A percentile compares a stretch with the other conserved stretches of the same genome.
phyloP scores from a whole-genome alignment of 2,113 vertebrate genomes.

The Anarhynchus alexandrinus region DNA sequence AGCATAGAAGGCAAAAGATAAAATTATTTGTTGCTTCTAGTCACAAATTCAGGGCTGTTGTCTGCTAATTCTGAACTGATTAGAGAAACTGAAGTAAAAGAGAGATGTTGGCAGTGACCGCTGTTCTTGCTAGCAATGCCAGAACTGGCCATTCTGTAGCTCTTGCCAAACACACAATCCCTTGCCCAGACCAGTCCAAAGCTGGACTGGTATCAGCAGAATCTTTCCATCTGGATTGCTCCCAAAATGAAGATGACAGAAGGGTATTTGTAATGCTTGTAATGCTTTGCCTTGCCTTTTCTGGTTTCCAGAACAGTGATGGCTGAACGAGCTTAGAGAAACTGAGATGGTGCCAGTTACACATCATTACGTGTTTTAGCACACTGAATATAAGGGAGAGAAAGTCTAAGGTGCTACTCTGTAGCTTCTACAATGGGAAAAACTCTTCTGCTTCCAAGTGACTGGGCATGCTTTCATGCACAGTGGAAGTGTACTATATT shows the following conservation, averaged over 20 bases:
- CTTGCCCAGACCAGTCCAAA: neutral
- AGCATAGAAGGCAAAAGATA: neutral
- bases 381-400: neutral
- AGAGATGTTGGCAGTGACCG: neutral
- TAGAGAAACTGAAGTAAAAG: neutral
- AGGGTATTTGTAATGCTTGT: conserved; percentile 33
- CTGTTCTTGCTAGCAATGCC: neutral
- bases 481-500: neutral
- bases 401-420: neutral
- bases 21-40: neutral
- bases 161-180: conserved; percentile 27
- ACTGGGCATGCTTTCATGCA: neutral
- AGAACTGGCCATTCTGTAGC: neutral
- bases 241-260: conserved; percentile 42
- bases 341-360: neutral
- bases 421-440: neutral
- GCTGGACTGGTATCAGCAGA: neutral
- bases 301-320: neutral
- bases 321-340: neutral
- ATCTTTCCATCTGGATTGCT: conserved; percentile 29
- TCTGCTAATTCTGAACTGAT: neutral
- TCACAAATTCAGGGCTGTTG: neutral
- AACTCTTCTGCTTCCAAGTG: neutral
- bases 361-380: neutral
- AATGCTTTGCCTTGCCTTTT: conserved; percentile 13